Conservation (phyloP, 2,113 vertebrate species). For the Rhizomys pruinosus region DNA sequence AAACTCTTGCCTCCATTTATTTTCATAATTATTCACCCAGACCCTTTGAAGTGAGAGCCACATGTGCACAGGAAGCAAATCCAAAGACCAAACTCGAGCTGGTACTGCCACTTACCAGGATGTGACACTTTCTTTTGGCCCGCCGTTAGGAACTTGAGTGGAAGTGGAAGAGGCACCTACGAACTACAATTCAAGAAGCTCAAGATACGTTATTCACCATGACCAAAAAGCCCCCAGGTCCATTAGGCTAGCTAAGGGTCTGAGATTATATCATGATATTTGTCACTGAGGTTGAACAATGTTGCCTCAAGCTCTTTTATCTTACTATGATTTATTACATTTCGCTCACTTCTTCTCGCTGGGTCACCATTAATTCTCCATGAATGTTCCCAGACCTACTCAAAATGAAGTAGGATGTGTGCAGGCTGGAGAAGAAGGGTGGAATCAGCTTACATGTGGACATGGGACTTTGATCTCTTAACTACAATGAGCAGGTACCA, state of each 20-base stretch:
- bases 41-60: not conserved
- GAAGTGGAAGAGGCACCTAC: not conserved
- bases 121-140: not conserved
- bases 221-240: rapidly evolving
- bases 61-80: not conserved
- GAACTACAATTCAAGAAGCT: not conserved
- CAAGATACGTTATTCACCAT: not conserved
- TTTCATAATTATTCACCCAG: not conserved
- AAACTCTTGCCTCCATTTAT: not conserved
- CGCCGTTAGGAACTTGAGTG: not conserved
- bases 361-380: constrained; percentile 1
- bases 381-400: not conserved
- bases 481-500: not conserved
- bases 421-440: not conserved
- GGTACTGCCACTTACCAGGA: not conserved
- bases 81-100: not conserved
- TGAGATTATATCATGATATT: not conserved
- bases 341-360: not conserved
- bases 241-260: not conserved
- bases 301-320: not conserved
- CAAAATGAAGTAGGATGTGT: not conserved
- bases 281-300: not conserved
- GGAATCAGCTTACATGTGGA: not conserved
- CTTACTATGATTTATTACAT: not conserved
- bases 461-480: not conserved